Evolutionary conservation across 2,797 vertebrate species (phyloP), one percentile per base, ranked within the genome.

Genomic region (Amblyopsis hoosieri): DNA sequence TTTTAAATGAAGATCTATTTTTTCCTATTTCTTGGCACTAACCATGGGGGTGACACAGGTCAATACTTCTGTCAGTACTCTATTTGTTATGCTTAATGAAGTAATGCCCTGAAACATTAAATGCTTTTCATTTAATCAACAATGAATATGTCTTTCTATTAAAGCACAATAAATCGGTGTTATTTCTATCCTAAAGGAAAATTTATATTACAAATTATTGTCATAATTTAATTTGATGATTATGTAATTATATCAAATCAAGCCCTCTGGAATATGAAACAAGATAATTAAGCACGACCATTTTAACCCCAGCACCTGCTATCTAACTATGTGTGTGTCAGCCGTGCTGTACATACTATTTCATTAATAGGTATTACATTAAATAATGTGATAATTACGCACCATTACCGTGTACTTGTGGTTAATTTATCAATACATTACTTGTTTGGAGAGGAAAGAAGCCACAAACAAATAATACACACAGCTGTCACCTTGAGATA

Each of bases 351-450:
- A 67, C 49, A 13, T 17, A 15, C 11, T 45, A 46, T 74, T 66
- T 65, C 45, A 78, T 80, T 78, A 78, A 71, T 76, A 69, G 17
- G 59, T 58, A 75, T 74, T 71, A 52, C 64, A 76, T 72, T 73
- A 54, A 80, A 75, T 76, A 71, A 37, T 82, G 74, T 83, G 72
- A 84, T 84, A 79, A 79, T 74, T 59, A 58, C 57, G 61, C 48
- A 23, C 65, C 57, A 73, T 85, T 84, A 69, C 72, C 77, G 12
- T 48, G 73, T 80, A 77, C 72, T 67, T 78, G 85, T 74, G 74
- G 68, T 72, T 84, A 82, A 86, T 81, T 86, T 76, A 81, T 80
- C 72, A 82, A 82, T 74, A 75, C 80, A 83, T 87, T 87, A 84
- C 74, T 76, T 84, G 79, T 84, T 72, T 87, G 87, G 80, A 78